Base-by-base conservation (phyloP, 92 coral and sea anemone genomes). In the Parazoanthus darwini region DNA sequence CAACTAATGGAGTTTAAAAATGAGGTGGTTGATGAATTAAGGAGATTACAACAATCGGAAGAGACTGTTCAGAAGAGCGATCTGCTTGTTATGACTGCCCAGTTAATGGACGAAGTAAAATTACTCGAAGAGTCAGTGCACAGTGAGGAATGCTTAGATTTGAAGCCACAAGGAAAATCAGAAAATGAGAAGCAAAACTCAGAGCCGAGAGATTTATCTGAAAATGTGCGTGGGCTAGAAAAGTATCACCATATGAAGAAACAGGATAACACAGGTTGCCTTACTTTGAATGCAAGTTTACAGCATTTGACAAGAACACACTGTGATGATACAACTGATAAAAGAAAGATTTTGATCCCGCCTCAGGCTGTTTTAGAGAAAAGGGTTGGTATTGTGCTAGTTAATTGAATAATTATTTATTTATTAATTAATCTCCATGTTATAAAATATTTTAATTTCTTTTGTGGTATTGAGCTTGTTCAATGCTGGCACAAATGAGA, bases 81-180 rank as follows among this genome's bases (percentile, higher is more conserved):
- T 23, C 35, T 82, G 5, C 82, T 78, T 26, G 13, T 20, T 42
- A 23, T 78, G 86, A 82, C 33, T 8, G 11, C 56, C 13, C 86
- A 82, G 54, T 38, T 43, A 82, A 39, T 63, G 86, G 74, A 82
- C 2, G 86, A 82, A 22, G 35, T 82, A 82, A 66, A 82, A 1
- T 50, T 63, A 22, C 56, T 82, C 23, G 76, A 82, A 66, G 76
- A 82, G 26, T 82, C 86, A n/a, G 18, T 82, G 3, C 54, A 65
- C 22, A 82, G 35, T 5, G 59, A 44, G n/a, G 74, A 65, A 39
- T 13, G 8, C 0, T 23, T 33, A 25, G 36, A 42, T 23, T 23
- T 38, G 58, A 39, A 37, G 18, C 77, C 20, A 68, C 8, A 38
- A 6, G n/a, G 35, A 35, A 66, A 48, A 36, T 22, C 7, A 37